These are phyloP conservation scores for Gymnocheta viridis DNA, from an alignment of 2,888 invertebrate species.

Conservation along the genomic window DNA sequence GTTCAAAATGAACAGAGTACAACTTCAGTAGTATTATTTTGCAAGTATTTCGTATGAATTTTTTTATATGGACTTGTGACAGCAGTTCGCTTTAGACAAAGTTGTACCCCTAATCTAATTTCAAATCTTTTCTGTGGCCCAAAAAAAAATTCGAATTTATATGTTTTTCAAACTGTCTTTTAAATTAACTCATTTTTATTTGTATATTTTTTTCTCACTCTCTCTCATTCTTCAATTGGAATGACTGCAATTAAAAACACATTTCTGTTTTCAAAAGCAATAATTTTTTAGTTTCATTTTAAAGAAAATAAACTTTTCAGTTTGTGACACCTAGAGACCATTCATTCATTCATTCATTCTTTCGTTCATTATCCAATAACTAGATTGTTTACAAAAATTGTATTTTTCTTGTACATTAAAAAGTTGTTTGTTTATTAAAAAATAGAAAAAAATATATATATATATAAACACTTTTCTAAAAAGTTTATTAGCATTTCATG, in stretches of 20 bases:
- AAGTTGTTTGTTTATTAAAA: conserved; percentile 3
- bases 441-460: not conserved
- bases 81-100: too few relatives aligned
- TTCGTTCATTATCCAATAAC: not conserved
- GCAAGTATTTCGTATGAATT: too few relatives aligned
- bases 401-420: not conserved
- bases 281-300: not conserved
- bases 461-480: conserved; percentile 37
- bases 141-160: too few relatives aligned
- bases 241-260: not conserved
- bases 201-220: not conserved
- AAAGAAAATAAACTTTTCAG: conserved; percentile 24
- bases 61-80: too few relatives aligned
- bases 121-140: too few relatives aligned
- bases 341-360: not conserved
- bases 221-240: not conserved
- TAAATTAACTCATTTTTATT: not conserved
- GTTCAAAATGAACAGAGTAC: too few relatives aligned
- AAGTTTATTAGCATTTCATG: conserved; percentile 43
- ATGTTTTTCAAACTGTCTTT: not conserved
- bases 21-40: too few relatives aligned
- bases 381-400: not conserved
- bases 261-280: conserved; percentile 2
- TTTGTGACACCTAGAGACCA: conserved; percentile 26
- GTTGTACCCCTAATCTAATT: too few relatives aligned